Conservation (phyloP, 2,797 vertebrate species). For the Pteronotus mesoamericanus region DNA sequence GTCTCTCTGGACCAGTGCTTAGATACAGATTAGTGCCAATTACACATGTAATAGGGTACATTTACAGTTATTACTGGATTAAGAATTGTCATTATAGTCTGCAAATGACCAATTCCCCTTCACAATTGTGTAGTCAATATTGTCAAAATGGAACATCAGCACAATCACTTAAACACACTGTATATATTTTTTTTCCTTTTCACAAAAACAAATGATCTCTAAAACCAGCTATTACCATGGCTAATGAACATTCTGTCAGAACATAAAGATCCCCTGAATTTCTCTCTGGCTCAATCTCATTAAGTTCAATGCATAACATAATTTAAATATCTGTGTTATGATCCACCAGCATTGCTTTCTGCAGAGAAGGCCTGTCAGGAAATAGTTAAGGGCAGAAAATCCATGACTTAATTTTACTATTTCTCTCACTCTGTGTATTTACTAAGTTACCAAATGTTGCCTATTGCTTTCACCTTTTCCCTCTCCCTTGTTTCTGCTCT, state of each 20-base stretch:
- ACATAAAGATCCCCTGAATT: constrained; percentile 44
- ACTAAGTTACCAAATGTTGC: neutral
- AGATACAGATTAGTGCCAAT: constrained; percentile 53
- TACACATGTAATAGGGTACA: constrained; percentile 38
- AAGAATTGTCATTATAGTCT: constrained; percentile 56
- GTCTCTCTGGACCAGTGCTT: constrained; percentile 47
- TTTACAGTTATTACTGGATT: constrained; percentile 61
- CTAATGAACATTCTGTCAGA: constrained; percentile 60
- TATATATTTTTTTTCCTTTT: constrained; percentile 49
- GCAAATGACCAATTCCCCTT: constrained; percentile 66
- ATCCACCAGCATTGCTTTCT: neutral
- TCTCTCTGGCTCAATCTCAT: constrained; percentile 34
- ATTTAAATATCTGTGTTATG: constrained; percentile 33
- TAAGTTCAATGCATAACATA: constrained; percentile 36
- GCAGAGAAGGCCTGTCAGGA: neutral
- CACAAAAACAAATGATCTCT: constrained; percentile 56
- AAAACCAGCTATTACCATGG: constrained; percentile 53
- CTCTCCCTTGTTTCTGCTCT: neutral
- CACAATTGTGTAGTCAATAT: constrained; percentile 66
- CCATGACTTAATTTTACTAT: neutral
- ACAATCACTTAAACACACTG: constrained; percentile 41
- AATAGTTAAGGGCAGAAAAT: neutral
- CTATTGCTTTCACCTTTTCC: neutral
- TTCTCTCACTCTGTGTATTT: neutral
- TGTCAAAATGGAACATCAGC: constrained; percentile 51